phyloP scores from a whole-genome alignment of 2,113 vertebrate genomes.

The Peucedramus taeniatus region DNA sequence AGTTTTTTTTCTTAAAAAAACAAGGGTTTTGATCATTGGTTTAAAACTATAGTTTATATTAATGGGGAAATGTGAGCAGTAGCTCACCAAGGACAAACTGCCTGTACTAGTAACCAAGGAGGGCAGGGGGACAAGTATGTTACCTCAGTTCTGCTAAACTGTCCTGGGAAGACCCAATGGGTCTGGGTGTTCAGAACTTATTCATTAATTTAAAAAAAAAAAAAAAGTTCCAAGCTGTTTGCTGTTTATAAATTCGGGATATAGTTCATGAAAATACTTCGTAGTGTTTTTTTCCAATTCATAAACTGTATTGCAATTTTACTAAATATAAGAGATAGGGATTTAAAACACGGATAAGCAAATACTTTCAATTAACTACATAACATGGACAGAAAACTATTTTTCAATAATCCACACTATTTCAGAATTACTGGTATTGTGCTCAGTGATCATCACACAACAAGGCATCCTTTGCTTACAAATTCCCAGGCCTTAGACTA shows the following conservation, averaged over 20 bases:
- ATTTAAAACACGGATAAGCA: neutral
- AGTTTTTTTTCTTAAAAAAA: neutral
- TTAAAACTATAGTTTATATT: neutral
- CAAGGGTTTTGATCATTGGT: neutral
- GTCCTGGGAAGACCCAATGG: fast-evolving
- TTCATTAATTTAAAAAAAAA: constrained; percentile 4
- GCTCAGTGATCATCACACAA: neutral
- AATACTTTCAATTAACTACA: neutral
- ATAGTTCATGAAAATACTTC: neutral
- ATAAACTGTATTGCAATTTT: neutral
- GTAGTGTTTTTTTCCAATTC: neutral
- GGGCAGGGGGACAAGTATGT: neutral
- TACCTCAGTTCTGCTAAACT: neutral
- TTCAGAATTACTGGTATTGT: neutral
- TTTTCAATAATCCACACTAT: neutral
- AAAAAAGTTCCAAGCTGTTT: neutral
- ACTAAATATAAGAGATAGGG: neutral
- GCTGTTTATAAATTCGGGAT: neutral
- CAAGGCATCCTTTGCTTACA: neutral
- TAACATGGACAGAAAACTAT: neutral
- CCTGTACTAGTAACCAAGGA: neutral
- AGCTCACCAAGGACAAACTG: neutral
- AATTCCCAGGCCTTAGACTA: neutral
- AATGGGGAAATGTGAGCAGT: neutral
- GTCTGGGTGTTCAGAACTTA: neutral